A percentile compares a stretch with the other conserved stretches of the same genome.
Conservation (phyloP, 2,113 vertebrate genomes). For the Rutilus rutilus region DNA sequence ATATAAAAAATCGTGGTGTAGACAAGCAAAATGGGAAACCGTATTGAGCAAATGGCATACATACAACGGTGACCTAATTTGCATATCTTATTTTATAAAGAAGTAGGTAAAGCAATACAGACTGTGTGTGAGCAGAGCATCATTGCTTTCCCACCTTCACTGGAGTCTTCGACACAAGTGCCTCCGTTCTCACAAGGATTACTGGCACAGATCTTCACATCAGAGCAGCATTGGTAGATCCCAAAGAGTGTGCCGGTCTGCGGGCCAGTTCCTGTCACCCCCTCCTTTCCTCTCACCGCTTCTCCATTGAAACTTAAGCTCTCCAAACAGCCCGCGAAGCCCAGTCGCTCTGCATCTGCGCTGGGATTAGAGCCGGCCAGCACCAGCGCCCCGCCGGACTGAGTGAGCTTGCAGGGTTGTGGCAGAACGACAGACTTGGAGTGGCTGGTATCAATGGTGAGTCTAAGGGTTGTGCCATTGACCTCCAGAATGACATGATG, state of each 20-base stretch:
- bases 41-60: not conserved
- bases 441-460: slow-evolving; percentile 76
- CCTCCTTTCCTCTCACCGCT: slow-evolving; percentile 68
- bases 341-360: slow-evolving; percentile 56
- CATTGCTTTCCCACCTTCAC: slow-evolving; percentile 77
- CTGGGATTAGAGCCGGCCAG: slow-evolving; percentile 71
- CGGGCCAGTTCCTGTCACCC: slow-evolving; percentile 51
- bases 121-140: no score
- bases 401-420: slow-evolving; percentile 72
- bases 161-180: slow-evolving; percentile 72
- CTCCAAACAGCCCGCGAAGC: slow-evolving; percentile 88
- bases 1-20: not conserved
- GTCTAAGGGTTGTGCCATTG: slow-evolving; percentile 70
- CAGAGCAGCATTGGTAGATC: slow-evolving; percentile 82
- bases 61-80: not conserved
- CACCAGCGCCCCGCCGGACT: slow-evolving; percentile 72
- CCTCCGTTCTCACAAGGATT: slow-evolving; percentile 84
- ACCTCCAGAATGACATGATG: slow-evolving; percentile 85
- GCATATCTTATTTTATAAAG: not conserved
- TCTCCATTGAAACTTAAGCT: slow-evolving; percentile 78
- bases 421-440: slow-evolving; percentile 66
- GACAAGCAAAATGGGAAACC: not conserved
- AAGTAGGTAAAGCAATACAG: not conserved
- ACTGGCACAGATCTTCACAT: slow-evolving; percentile 69
- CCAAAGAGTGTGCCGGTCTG: slow-evolving; percentile 77